phyloP scores from a whole-genome alignment of 37 sponge, comb jelly and placozoan species.

The Bolinopsis microptera region DNA sequence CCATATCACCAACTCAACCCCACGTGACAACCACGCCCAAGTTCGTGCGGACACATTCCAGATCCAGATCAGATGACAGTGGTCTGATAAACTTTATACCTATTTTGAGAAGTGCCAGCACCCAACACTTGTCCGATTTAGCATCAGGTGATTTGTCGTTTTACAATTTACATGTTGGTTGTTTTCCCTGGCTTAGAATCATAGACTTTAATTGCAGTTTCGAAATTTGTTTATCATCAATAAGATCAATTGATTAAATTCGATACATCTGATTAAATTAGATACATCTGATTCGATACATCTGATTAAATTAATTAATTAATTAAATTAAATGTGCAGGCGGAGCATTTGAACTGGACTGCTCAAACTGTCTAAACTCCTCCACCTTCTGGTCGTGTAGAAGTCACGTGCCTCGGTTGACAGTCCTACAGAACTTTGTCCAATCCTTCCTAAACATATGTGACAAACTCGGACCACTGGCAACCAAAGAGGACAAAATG shows the following conservation, averaged over 20 bases:
- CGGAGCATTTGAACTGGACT: not conserved
- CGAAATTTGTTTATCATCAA: too few species aligned
- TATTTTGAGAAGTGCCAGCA: not conserved
- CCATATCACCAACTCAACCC: not conserved
- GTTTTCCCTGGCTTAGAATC: too few species aligned
- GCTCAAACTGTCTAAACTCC: not conserved
- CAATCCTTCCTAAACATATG: conserved; percentile 3
- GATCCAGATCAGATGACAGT: not conserved
- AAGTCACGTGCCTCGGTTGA: not conserved
- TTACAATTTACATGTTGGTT: not conserved
- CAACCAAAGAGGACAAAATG: conserved; percentile 8
- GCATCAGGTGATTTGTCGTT: not conserved
- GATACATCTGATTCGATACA: too few species aligned
- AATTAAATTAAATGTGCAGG: not conserved
- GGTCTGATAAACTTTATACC: not conserved
- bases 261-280: too few species aligned
- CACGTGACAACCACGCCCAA: not conserved
- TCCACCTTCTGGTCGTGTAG: not conserved
- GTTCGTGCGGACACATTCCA: not conserved
- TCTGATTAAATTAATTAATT: too few species aligned
- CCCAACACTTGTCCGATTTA: not conserved
- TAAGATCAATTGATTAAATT: not conserved
- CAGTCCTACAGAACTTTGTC: conserved; percentile 6
- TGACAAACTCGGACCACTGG: conserved; percentile 3
- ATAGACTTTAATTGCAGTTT: too few species aligned